Evolutionary conservation across 2,888 invertebrate species (phyloP).

Genomic region (Unio delphinus): DNA sequence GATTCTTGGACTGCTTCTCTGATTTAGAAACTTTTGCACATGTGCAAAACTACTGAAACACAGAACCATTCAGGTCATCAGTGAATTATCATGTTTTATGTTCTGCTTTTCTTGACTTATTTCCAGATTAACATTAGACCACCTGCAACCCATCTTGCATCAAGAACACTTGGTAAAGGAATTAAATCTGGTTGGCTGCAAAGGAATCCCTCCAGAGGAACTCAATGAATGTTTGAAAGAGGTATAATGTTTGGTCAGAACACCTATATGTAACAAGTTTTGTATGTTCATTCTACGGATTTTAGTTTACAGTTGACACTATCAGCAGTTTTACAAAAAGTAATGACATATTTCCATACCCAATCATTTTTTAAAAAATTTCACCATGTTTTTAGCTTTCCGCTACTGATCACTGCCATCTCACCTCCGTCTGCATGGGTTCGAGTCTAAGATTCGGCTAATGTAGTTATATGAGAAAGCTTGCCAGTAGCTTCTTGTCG

Average conservation of each 20-base stretch:
- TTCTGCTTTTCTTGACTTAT: neutral
- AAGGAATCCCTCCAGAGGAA: slow-evolving; percentile 20
- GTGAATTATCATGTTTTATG: neutral
- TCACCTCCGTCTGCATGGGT: too few species aligned
- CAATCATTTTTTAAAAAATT: too few species aligned
- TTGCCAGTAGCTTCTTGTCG: too few species aligned
- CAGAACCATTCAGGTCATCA: neutral
- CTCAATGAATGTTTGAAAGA: neutral
- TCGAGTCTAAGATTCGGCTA: too few species aligned
- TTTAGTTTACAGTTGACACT: neutral
- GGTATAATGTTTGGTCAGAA: neutral
- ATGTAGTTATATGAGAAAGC: too few species aligned
- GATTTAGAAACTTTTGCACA: too few species aligned
- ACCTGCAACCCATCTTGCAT: slow-evolving; percentile 7
- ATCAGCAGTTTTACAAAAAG: too few species aligned
- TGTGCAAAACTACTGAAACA: too few species aligned
- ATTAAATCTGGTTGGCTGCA: slow-evolving; percentile 29
- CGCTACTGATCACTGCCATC: too few species aligned
- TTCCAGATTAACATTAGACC: slow-evolving; percentile 21
- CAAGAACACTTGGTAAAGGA: slow-evolving; percentile 5
- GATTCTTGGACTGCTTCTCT: too few species aligned
- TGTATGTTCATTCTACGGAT: neutral
- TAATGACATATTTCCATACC: too few species aligned
- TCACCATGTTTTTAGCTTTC: too few species aligned
- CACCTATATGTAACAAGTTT: neutral